Conservation (phyloP, 2,888 invertebrate genomes). For the Mantis religiosa region DNA sequence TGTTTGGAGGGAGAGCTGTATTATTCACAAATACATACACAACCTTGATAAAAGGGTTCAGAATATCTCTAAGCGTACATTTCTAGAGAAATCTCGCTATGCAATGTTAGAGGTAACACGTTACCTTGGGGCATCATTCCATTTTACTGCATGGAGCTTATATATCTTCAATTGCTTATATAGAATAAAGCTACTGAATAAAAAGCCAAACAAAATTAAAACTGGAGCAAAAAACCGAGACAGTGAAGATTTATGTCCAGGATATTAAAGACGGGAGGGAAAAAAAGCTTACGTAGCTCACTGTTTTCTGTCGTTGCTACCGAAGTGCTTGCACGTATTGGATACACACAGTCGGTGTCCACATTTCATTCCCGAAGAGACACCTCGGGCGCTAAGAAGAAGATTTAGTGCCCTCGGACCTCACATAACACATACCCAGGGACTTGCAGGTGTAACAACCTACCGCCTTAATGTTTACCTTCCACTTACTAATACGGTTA, state of each 20-base stretch:
- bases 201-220: neutral
- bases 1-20: too few species aligned
- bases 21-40: too few species aligned
- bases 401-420: neutral
- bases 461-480: neutral
- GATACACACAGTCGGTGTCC: neutral
- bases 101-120: too few species aligned
- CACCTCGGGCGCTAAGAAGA: neutral
- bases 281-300: neutral
- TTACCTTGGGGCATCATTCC: too few species aligned
- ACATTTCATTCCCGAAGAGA: neutral
- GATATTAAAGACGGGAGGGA: neutral
- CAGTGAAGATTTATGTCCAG: neutral
- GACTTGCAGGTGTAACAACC: neutral
- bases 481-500: neutral
- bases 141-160: too few species aligned
- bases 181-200: neutral
- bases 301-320: neutral
- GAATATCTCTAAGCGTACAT: too few species aligned
- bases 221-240: neutral
- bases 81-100: too few species aligned
- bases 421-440: neutral
- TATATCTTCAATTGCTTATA: too few species aligned
- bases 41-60: too few species aligned
- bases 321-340: neutral